These are phyloP conservation scores for Aleiodes testaceus DNA, from an alignment of 2,888 invertebrate species.

Conservation along the genomic window DNA sequence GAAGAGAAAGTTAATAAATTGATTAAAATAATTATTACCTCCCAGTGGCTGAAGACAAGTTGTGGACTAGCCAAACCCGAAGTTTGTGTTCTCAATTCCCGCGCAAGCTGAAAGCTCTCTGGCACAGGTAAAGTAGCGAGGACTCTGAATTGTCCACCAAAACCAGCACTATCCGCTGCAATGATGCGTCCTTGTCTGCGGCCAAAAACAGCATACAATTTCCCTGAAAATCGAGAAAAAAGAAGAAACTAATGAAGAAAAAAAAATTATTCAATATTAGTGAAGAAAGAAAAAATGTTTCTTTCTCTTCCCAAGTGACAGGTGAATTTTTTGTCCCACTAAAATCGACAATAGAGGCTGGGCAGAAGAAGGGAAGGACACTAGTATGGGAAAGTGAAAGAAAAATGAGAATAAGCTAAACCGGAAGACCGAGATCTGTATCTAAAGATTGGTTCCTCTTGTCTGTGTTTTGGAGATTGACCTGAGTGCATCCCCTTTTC, in stretches of 20 bases:
- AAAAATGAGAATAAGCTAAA: conserved; percentile 36
- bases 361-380: not conserved
- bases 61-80: conserved; percentile 97
- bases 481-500: conserved; percentile 20
- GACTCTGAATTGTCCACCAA: conserved; percentile 89
- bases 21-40: conserved; percentile 76
- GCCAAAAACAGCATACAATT: conserved; percentile 92
- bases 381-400: conserved; percentile 12
- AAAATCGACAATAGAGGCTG: conserved; percentile 1
- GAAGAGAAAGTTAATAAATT: no score
- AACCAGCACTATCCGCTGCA: conserved; percentile 92
- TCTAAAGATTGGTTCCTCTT: conserved; percentile 34
- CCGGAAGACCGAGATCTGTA: conserved; percentile 18
- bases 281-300: conserved; percentile 22
- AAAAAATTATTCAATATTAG: conserved; percentile 1
- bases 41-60: conserved; percentile 97
- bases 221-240: conserved; percentile 76
- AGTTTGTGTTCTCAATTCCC: conserved; percentile 95
- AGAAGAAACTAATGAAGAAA: conserved; percentile 24
- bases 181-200: conserved; percentile 91
- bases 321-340: conserved; percentile 8
- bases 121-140: conserved; percentile 93
- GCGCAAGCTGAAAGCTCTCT: conserved; percentile 96
- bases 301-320: conserved; percentile 34
- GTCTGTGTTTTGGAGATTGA: conserved; percentile 40